Percentiles rank a stretch among this genome's conserved stretches.
These are phyloP conservation scores for Streptopelia turtur DNA, from an alignment of 2,797 vertebrate genomes.

Conservation along the genomic window DNA sequence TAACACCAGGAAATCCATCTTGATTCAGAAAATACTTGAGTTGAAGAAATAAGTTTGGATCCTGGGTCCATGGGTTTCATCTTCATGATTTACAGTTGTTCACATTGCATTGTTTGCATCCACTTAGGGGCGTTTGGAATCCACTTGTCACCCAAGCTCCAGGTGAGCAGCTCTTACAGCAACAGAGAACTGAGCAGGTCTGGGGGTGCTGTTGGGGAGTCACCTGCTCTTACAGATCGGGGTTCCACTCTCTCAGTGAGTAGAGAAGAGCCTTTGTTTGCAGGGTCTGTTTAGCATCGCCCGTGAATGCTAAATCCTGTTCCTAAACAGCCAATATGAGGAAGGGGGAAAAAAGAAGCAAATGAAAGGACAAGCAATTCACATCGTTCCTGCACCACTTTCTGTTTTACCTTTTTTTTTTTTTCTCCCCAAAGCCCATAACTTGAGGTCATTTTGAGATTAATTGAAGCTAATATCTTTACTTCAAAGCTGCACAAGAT, in stretches of 20 bases:
- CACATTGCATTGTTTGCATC: background rate
- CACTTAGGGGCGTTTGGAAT: background rate
- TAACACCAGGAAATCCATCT: too few relatives aligned
- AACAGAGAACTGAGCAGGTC: background rate
- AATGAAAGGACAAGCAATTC: background rate
- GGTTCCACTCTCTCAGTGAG: too few relatives aligned
- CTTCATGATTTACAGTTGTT: background rate
- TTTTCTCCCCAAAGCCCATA: background rate
- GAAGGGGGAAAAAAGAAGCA: background rate
- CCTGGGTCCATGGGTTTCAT: background rate
- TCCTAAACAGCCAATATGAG: background rate
- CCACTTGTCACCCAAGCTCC: accelerated
- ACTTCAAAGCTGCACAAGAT: constrained; percentile 53
- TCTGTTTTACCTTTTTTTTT: background rate
- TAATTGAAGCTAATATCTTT: constrained; percentile 55
- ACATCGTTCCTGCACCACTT: background rate
- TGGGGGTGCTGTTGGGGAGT: background rate
- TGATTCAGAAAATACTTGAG: background rate
- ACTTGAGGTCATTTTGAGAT: constrained; percentile 46
- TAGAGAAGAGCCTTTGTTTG: background rate
- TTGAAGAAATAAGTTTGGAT: background rate
- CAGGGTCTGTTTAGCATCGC: background rate
- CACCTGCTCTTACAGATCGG: accelerated
- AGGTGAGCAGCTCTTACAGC: background rate
- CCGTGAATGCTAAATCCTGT: background rate